A percentile compares a stretch with the other conserved stretches of the same genome.
Evolutionary conservation across 2,113 vertebrate genomes (phyloP).

Genomic region (Dendrocopos noguchii): DNA sequence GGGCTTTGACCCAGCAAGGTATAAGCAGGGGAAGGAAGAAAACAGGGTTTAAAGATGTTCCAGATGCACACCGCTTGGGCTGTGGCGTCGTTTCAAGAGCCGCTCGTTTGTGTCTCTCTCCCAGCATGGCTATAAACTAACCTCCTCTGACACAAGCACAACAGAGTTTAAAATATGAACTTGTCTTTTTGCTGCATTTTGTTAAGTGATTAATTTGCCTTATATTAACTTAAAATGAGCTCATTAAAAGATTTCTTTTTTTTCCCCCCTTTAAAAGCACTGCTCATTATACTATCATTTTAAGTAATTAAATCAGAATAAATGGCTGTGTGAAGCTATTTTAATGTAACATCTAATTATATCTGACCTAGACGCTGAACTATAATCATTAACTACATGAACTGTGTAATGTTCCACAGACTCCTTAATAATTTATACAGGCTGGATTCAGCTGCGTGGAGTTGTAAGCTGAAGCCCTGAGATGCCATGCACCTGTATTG

Average conservation of each 20-base stretch:
- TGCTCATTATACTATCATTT: constrained; percentile 88
- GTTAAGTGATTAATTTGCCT: constrained; percentile 80
- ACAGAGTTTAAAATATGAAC: constrained; percentile 57
- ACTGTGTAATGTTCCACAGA: constrained; percentile 85
- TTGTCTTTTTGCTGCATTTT: constrained; percentile 56
- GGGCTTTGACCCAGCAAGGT: background rate
- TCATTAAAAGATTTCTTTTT: constrained; percentile 77
- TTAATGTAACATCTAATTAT: constrained; percentile 92
- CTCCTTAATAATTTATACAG: constrained; percentile 88
- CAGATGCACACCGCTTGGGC: background rate
- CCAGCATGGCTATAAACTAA: background rate
- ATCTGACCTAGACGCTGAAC: constrained; percentile 92
- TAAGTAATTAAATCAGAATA: constrained; percentile 94
- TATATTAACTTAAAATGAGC: constrained; percentile 82
- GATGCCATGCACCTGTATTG: constrained; percentile 63
- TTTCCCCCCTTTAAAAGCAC: constrained; percentile 74
- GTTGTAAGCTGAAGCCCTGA: constrained; percentile 23
- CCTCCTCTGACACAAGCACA: constrained; percentile 30
- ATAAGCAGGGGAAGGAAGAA: background rate
- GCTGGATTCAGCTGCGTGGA: constrained; percentile 75
- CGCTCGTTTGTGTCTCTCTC: background rate
- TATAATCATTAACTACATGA: constrained; percentile 91
- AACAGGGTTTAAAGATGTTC: constrained; percentile 16
- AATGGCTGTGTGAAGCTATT: constrained; percentile 88
- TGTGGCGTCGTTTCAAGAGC: background rate